Evolutionary conservation across 2,113 vertebrate species (phyloP).

Genomic region (Sapajus apella): DNA sequence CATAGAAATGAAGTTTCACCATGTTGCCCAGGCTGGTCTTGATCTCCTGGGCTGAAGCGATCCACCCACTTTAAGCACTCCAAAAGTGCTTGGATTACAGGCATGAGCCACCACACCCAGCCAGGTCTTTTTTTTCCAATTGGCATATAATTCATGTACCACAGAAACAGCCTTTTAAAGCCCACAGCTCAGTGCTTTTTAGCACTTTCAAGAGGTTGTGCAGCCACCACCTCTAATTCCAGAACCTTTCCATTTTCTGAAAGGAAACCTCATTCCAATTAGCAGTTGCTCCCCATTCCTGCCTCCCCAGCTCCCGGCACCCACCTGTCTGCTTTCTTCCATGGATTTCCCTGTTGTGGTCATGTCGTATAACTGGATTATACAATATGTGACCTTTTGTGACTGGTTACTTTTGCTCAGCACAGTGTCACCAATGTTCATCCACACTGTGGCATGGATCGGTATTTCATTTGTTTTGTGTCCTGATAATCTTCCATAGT

Average conservation of each 20-base stretch:
- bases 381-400: accelerated
- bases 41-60: no score
- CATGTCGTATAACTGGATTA: neutral
- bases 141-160: neutral
- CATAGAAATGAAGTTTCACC: no score
- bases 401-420: neutral
- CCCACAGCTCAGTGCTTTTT: neutral
- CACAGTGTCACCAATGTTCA: neutral
- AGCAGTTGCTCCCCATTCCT: neutral
- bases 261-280: no score
- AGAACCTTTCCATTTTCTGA: neutral
- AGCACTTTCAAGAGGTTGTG: neutral
- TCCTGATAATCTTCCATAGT: no score
- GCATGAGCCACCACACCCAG: no score
- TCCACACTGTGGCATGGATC: neutral
- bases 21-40: no score
- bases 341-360: neutral
- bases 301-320: neutral
- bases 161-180: neutral
- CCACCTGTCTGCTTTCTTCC: neutral
- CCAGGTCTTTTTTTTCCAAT: neutral
- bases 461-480: neutral
- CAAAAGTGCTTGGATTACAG: no score
- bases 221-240: neutral
- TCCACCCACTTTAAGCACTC: no score